Evolutionary conservation across 2,888 invertebrate genomes (phyloP).

Genomic region (Drosophila ezoana): DNA sequence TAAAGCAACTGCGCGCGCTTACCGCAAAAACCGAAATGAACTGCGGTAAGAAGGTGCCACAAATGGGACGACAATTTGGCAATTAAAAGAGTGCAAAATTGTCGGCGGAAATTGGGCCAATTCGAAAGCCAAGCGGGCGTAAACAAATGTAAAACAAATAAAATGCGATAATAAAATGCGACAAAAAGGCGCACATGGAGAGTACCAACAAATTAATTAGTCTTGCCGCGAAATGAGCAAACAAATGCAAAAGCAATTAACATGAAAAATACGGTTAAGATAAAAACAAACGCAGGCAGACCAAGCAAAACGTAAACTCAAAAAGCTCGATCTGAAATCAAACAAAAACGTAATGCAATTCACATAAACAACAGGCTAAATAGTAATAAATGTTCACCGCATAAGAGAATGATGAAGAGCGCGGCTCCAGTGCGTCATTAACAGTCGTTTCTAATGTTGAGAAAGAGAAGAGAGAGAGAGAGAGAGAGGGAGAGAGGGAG

Average conservation of each 20-base stretch:
- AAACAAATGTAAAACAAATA: conserved; percentile 26
- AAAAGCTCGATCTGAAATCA: conserved; percentile 10
- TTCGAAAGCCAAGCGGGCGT: conserved; percentile 15
- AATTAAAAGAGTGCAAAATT: conserved; percentile 18
- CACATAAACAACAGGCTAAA: conserved; percentile 1
- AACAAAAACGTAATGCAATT: conserved; percentile 18
- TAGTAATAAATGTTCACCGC: conserved; percentile 76
- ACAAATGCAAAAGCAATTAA: conserved; percentile 47
- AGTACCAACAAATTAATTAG: conserved; percentile 38
- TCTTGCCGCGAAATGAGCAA: conserved; percentile 37
- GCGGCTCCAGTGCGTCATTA: conserved; percentile 77
- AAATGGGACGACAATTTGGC: conserved; percentile 7
- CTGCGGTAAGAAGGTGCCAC: not conserved
- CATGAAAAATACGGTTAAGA: conserved; percentile 6
- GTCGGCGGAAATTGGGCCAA: conserved; percentile 12
- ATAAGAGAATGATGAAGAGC: conserved; percentile 83
- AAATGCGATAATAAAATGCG: conserved; percentile 40
- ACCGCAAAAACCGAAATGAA: conserved; percentile 17
- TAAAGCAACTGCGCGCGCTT: conserved; percentile 16
- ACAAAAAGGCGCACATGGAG: conserved; percentile 1
- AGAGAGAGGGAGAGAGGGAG: conserved; percentile 42
- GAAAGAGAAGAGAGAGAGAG: conserved; percentile 30
- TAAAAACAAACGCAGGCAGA: conserved; percentile 11
- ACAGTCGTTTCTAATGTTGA: conserved; percentile 53
- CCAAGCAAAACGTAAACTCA: not conserved